A percentile compares a stretch with the other conserved stretches of the same genome.
Conservation (phyloP, 2,113 vertebrate genomes). For the Emydocephalus ijimae region DNA sequence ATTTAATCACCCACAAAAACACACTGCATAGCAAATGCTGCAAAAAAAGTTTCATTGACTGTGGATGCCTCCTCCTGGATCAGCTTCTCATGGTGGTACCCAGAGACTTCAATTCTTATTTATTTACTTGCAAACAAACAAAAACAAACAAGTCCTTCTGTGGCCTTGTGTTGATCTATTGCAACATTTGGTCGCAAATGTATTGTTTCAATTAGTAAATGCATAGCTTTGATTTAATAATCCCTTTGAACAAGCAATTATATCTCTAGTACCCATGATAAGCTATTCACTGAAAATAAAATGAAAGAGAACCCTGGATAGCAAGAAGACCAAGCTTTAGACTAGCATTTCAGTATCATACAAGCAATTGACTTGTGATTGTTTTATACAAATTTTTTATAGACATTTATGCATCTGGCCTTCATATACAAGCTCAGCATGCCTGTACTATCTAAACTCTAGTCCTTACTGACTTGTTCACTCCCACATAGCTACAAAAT, state of each 20-base stretch:
- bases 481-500: not conserved
- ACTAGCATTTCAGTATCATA: not conserved
- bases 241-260: not conserved
- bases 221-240: not conserved
- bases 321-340: not conserved
- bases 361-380: not conserved
- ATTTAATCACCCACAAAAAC: accelerated
- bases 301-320: not conserved
- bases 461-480: not conserved
- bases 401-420: not conserved
- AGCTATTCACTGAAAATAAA: not conserved
- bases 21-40: not conserved
- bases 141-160: not conserved
- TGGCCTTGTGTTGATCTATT: not conserved
- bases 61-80: not conserved
- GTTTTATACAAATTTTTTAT: not conserved
- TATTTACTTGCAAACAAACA: not conserved
- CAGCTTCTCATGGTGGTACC: not conserved
- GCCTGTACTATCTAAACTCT: not conserved
- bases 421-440: not conserved
- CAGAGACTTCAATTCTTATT: not conserved
- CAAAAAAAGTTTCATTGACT: not conserved
- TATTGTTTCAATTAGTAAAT: not conserved
- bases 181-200: not conserved
- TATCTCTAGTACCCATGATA: not conserved